Evolutionary conservation across 35 echinoderm and acorn worm genomes (phyloP), one percentile per base, ranked within the genome.

Genomic region (Ophioderma brevispina): DNA sequence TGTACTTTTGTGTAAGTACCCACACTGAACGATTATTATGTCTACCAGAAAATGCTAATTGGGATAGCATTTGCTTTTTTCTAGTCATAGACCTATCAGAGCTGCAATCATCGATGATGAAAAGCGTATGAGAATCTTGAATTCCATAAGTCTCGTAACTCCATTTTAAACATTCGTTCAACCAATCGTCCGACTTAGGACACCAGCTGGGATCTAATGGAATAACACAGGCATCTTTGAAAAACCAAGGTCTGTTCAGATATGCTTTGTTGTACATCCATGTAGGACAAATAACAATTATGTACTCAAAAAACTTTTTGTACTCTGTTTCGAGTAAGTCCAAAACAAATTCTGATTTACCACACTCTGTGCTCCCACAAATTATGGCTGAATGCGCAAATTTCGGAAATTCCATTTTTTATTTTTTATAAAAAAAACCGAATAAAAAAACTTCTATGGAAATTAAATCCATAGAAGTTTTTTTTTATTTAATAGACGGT

Each of bases 311-410:
- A 85, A 64, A 85, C 19, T 38, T 14, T 25, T 82, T 82, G 35
- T 82, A 82, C 80, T 82, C 80, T 38, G 35, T 85, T 85, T 55
- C 83, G 42, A 85, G 55, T 36, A 85, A 37, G 40, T 85, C 55
- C 55, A 85, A 85, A n/a, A 85, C 55, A 75, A 85, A 85, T 49
- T 85, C 83, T 39, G 83, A 63, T 70, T 85, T 85, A 33, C 83
- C 83, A 85, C 83, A 85, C 21, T 50, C 83, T 25, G 83, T 85
- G 33, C 33, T 31, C 1, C 83, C 55, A 63, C 83, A 85, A 39
- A 85, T 63, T 0, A 85, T 55, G 33, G 46, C 46, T 8, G 8
- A 11, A 21, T 52, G 46, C 46, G 46, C 46, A 11, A 21, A 52
- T 52, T 52, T 52, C 21, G 46, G 46, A 52, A 11, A 52, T 11